Evolutionary conservation across 2,888 invertebrate species (phyloP).

Genomic region (Melanostoma scalare): DNA sequence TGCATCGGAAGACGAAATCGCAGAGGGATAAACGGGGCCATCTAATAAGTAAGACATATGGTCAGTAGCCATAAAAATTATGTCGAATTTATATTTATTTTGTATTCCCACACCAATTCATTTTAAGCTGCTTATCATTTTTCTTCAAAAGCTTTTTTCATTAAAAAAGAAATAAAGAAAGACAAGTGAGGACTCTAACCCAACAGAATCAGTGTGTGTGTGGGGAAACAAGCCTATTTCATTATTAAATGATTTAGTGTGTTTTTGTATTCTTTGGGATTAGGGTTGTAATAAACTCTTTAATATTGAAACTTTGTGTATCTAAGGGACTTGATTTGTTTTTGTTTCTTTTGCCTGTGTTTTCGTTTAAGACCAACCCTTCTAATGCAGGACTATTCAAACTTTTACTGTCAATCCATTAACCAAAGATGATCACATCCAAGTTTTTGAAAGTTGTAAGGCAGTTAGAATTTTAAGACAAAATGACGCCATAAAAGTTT

Average conservation of each 20-base stretch:
- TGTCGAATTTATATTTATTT: conserved; percentile 1
- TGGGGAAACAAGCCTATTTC: too few relatives aligned
- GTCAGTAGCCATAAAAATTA: conserved; percentile 48
- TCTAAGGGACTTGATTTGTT: not conserved
- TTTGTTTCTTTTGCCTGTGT: not conserved
- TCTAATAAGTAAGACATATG: conserved; percentile 79
- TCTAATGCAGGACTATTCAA: not conserved
- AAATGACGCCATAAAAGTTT: conserved; percentile 27
- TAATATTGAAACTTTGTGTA: too few relatives aligned
- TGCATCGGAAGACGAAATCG: conserved; percentile 82
- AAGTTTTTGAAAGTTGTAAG: conserved; percentile 15
- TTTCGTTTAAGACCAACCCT: not conserved
- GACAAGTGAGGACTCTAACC: too few relatives aligned
- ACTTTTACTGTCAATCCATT: conserved; percentile 37
- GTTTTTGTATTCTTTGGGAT: too few relatives aligned
- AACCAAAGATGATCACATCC: conserved; percentile 22
- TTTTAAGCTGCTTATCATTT: too few relatives aligned
- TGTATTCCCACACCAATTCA: not conserved
- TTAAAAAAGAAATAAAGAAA: too few relatives aligned
- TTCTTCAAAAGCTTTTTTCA: too few relatives aligned
- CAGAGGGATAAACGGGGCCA: conserved; percentile 81
- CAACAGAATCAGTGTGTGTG: too few relatives aligned
- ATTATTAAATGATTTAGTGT: too few relatives aligned
- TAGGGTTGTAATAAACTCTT: too few relatives aligned
- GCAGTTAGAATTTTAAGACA: conserved; percentile 26